A percentile compares a stretch with the other conserved stretches of the same genome.
Evolutionary conservation across 2,113 vertebrate species (phyloP).

Genomic region (Mionectes macconnelli): DNA sequence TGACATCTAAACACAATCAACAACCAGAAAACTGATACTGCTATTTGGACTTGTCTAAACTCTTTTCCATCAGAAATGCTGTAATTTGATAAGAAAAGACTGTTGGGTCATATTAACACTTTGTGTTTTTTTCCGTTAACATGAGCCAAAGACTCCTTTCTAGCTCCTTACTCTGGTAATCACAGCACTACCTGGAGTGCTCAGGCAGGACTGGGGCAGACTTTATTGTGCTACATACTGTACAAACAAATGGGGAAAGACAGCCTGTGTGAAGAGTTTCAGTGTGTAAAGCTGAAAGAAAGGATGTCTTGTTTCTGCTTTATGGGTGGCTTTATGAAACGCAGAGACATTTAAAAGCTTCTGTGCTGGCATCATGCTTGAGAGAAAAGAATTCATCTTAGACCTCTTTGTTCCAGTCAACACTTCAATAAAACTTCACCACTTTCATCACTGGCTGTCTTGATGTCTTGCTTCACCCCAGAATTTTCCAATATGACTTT

Average conservation of each 20-base stretch:
- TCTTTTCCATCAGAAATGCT: neutral
- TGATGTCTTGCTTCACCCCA: neutral
- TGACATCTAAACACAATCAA: neutral
- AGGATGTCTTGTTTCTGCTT: neutral
- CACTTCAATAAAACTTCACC: neutral
- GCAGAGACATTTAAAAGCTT: neutral
- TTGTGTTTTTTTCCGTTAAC: accelerated
- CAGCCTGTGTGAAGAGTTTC: neutral
- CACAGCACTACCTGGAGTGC: neutral
- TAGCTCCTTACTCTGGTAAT: neutral
- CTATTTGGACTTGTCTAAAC: neutral
- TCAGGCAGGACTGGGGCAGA: neutral
- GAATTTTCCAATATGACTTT: neutral
- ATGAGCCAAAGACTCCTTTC: neutral
- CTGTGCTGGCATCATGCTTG: neutral
- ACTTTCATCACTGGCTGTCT: neutral
- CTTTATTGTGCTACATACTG: neutral
- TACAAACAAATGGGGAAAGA: neutral
- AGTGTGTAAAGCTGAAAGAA: neutral
- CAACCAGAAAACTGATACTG: neutral
- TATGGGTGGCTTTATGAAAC: neutral
- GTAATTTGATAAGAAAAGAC: neutral
- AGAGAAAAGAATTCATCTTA: neutral
- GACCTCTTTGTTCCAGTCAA: neutral
- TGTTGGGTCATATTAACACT: neutral